phyloP scores from a whole-genome alignment of 2,797 vertebrate genomes.

The Capromys pilorides region DNA sequence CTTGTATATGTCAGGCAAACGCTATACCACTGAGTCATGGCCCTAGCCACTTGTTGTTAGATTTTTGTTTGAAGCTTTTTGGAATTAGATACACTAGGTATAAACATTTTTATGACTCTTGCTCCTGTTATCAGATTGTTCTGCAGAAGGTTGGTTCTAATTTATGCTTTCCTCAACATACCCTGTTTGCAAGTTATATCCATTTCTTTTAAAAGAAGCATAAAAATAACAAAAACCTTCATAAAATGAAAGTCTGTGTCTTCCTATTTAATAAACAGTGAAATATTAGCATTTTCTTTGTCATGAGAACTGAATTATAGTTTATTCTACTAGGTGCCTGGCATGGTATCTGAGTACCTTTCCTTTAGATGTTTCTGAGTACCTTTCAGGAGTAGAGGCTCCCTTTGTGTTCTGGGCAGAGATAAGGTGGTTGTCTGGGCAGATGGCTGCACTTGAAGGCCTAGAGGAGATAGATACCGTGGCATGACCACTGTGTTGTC shows the following conservation, averaged over 20 bases:
- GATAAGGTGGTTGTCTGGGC: neutral
- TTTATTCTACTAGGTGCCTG: neutral
- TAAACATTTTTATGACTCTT: conserved; percentile 33
- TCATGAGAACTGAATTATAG: neutral
- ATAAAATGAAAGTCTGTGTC: neutral
- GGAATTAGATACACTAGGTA: conserved; percentile 19
- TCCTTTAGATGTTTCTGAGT: neutral
- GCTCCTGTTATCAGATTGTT: neutral
- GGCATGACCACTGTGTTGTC: neutral
- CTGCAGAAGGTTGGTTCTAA: neutral
- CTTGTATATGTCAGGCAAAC: too few species aligned
- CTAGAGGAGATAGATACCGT: neutral
- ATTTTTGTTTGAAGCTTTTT: conserved; percentile 39
- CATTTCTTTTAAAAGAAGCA: neutral
- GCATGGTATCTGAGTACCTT: neutral
- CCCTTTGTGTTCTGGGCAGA: neutral
- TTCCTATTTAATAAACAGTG: neutral
- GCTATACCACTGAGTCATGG: neutral
- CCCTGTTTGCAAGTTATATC: neutral
- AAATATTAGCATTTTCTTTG: neutral
- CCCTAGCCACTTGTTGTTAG: neutral
- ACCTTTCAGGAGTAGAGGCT: neutral
- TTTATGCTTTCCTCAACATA: neutral
- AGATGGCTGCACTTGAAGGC: neutral
- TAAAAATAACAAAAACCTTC: neutral